Base-by-base conservation (phyloP, 2,888 invertebrate genomes). In the Leptopilina drosophilae region DNA sequence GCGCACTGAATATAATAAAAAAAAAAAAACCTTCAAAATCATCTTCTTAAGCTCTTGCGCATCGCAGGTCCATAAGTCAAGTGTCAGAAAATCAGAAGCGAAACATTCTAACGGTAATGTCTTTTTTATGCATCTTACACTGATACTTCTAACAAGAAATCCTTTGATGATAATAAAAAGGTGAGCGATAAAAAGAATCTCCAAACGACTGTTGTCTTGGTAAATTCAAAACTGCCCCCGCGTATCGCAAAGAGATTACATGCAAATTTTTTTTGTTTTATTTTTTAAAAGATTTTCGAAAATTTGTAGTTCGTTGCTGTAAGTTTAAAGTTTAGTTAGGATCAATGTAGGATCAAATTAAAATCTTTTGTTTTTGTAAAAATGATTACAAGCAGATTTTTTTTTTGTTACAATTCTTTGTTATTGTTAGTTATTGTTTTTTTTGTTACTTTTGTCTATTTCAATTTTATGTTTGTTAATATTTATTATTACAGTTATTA, bases 1-100 rank as follows among this genome's bases (percentile, higher is more conserved):
- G 79, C 79, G 66, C 20, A 62, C 62, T 20, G 20, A 62, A 62
- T 62, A 62, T 62, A 20, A 62, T 62, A 62, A 62, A 62, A 20
- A 20, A 20, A 20, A 20, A 20, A 20, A 62, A 15, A 15, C 20
- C 20, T 20, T 62, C 9, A 62, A 62, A 62, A 62, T 62, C 20
- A n/a, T 62, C 15, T 20, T 62, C 62, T 62, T 62, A 62, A 62
- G 62, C 62, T 62, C 62, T 62, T 49, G 49, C 62, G 15, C 20
- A 62, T 62, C 62, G 7, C 62, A 9, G 62, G 62, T 62, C 42
- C 62, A 62, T 62, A 62, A 62, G 62, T 62, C 62, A 62, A 62
- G 62, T 62, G 62, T 62, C 62, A 62, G 62, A 62, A 62, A 62
- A 62, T 62, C 62, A 15, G 62, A 62, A 62, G 62, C 62, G 62